A percentile compares a stretch with the other conserved stretches of the same genome.
phyloP scores from a whole-genome alignment of 1,140 invertebrate species.

The Ostrea edulis region DNA sequence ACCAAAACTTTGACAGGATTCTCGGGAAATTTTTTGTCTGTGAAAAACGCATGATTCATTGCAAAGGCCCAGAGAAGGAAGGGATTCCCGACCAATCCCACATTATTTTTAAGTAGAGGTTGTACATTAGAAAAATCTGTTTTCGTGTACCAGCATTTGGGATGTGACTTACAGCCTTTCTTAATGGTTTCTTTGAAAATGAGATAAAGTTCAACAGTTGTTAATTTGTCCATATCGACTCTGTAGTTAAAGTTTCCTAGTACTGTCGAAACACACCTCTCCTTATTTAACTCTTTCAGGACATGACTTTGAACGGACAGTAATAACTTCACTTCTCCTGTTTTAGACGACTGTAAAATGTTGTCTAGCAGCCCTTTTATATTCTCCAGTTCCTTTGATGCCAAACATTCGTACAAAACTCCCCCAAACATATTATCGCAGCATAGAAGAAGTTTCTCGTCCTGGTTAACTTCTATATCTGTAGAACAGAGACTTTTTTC shows the following conservation, averaged over 20 bases:
- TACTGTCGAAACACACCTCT: background rate
- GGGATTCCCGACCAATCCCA: background rate
- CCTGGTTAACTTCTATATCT: background rate
- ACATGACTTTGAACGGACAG: background rate
- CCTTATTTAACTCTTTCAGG: background rate
- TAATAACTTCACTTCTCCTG: background rate
- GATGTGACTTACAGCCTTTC: background rate
- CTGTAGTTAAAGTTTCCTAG: background rate
- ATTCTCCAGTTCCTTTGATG: background rate
- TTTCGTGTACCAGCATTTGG: background rate
- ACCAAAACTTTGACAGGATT: background rate
- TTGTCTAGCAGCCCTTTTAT: background rate
- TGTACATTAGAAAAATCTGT: background rate
- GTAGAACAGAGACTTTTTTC: background rate
- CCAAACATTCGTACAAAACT: background rate
- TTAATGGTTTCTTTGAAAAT: background rate
- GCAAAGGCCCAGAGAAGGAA: background rate
- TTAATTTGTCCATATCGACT: background rate
- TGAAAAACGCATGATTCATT: background rate
- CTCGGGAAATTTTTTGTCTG: background rate
- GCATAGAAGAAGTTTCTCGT: background rate
- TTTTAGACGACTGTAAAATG: background rate
- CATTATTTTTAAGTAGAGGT: background rate
- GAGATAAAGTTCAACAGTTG: background rate
- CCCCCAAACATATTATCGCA: background rate